A percentile compares a stretch with the other conserved stretches of the same genome.
Evolutionary conservation across 64 coral and sea anemone genomes (phyloP).

Genomic region (Montipora foliosa): DNA sequence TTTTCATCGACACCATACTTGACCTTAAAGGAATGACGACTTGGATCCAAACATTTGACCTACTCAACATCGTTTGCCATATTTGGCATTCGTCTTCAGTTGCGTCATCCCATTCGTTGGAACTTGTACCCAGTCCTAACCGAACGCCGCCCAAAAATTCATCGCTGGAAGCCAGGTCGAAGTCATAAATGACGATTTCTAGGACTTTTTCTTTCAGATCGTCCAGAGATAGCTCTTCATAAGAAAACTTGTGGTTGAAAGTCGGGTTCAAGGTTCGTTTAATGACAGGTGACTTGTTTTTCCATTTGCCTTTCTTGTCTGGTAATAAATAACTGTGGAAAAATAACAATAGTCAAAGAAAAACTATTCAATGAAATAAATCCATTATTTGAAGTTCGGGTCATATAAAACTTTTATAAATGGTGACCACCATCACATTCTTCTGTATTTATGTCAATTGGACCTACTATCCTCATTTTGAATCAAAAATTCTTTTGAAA

Average conservation of each 20-base stretch:
- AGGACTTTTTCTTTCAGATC: slow-evolving; percentile 83
- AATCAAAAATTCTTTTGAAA: too few species aligned
- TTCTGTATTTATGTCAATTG: too few species aligned
- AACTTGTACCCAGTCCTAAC: slow-evolving; percentile 83
- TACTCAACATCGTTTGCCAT: slow-evolving; percentile 90
- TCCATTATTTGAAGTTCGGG: too few species aligned
- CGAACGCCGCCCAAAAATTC: slow-evolving; percentile 96
- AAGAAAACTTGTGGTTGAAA: slow-evolving; percentile 94
- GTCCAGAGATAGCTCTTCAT: slow-evolving; percentile 78
- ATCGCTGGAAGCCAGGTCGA: slow-evolving; percentile 84
- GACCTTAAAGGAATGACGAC: slow-evolving; percentile 82
- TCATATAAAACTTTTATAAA: too few species aligned
- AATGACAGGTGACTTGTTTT: slow-evolving; percentile 81
- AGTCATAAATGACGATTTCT: slow-evolving; percentile 88
- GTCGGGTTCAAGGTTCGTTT: slow-evolving; percentile 91
- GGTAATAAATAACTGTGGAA: slow-evolving; percentile 78
- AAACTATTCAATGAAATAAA: too few species aligned
- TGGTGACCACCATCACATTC: too few species aligned
- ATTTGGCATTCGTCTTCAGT: slow-evolving; percentile 91
- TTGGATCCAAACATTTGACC: slow-evolving; percentile 91
- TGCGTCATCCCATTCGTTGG: slow-evolving; percentile 91
- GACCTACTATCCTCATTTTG: too few species aligned
- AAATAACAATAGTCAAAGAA: neutral
- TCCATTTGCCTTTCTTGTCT: slow-evolving; percentile 89
- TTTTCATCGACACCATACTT: slow-evolving; percentile 62